Evolutionary conservation across 2,113 vertebrate species (phyloP), one percentile per base, ranked within the genome.

Genomic region (Chaetura pelagica): DNA sequence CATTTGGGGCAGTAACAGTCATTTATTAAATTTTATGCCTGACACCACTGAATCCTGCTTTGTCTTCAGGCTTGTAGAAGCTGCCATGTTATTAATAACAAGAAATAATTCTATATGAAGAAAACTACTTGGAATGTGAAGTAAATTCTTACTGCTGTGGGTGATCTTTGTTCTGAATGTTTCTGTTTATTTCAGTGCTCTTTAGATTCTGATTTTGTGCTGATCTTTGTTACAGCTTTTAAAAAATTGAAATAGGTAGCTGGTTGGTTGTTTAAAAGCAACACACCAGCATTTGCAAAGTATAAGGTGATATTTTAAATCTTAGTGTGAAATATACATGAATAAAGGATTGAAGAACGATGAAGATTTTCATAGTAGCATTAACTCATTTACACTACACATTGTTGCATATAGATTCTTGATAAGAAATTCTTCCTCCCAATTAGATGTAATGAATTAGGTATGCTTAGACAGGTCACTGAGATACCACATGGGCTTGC

Each of bases 61-160:
- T 67, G 44, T 75, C 48, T 71, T 71, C 38, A 67, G 57, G 51
- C 51, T 74, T 80, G 7, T 59, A 89, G 29, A 82, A 81, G 20
- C 42, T 89, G 48, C 16, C 10, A 30, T 19, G 23, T 69, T 89
- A 52, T 61, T 69, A 81, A 35, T 57, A 86, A 51, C 30, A 55
- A 59, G 46, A 84, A 92, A 42, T 68, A 83, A 76, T 88, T 69
- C 69, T 66, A 35, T 69, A 55, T 46, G 67, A 88, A 74, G 15
- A 75, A 93, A 89, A 55, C 26, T 29, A 38, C 64, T 93, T 81
- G 54, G 51, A 89, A 87, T 75, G 30, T 51, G 77, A 78, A 96
- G 81, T 77, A 81, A 91, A 89, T 85, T 81, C 29, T 80, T 61
- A 42, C 15, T 14, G 17, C 24, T 62, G 6, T 57, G 46, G 62